Base-by-base conservation (phyloP, 1,140 invertebrate species). In the Ceratosolen fusciceps region DNA sequence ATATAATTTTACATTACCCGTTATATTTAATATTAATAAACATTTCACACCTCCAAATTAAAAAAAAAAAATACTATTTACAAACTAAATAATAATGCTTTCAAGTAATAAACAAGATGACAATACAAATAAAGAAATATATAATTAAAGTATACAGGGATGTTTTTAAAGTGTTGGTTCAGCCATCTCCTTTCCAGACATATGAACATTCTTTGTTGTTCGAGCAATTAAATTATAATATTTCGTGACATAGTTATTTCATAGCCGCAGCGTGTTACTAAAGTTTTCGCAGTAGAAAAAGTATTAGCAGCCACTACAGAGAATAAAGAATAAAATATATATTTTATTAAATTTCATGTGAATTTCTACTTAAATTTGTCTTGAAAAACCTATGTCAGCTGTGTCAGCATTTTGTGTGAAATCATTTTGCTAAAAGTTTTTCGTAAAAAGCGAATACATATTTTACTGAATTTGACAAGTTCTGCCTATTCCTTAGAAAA, bases 401-500 rank as follows among this genome's bases (percentile, higher is more conserved):
- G 26, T 24, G 21, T 68, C 65, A 68, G 65, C 37, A 24, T 26
- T 39, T 68, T 47, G 1, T 68, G 12, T 2, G 26, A 68, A 68
- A 47, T 68, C 39, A 43, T 43, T 29, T 31, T 24, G 14, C 39
- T 39, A 43, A 39, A 68, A 43, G 37, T 68, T 68, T 68, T 39
- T 43, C 39, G 39, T 68, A 43, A 43, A 70, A 39, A 47, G 10
- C 1, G 5, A 47, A 47, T 24, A 14, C 37, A 47, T 49, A 70
- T 49, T 70, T 43, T 68, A 47, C 39, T 68, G 37, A 43, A 68
- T 43, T 68, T 47, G 37, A 47, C 65, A 68, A 43, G 37, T 68
- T 68, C 21, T 43, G n/a, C 16, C 39, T 43, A 68, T n/a, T 68
- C 24, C 2, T 43, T 12, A 68, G 21, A 68, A 68, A 68, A 43